Evolutionary conservation across 2,888 invertebrate genomes (phyloP), one percentile per base, ranked within the genome.

Genomic region (Xestia c-nigrum): DNA sequence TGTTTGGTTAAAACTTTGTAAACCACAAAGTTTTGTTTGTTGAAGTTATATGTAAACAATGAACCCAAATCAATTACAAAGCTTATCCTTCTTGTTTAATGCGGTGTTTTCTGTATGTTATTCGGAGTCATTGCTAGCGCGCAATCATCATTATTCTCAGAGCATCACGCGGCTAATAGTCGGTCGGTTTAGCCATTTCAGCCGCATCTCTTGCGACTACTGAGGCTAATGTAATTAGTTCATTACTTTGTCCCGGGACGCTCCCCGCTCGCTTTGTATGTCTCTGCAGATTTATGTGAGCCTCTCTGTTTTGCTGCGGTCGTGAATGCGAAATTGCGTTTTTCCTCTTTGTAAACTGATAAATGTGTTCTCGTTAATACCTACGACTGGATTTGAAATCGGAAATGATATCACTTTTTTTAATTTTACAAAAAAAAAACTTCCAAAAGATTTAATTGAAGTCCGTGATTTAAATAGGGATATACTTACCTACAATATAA

Each of bases 211-310:
- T 89, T 85, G 89, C 89, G 90, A 89, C 88, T 88, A 91, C 90
- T 90, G 91, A 91, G 90, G 92, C 93, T 95, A 96, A 96, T 96
- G 95, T 95, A 94, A 96, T 96, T 96, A 95, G 94, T 94, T 95
- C 94, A 95, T 95, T 96, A 95, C 95, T 95, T 94, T 93, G 92
- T 93, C 93, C 93, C 91, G 91, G 89, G 91, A 90, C 90, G 90
- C 88, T 90, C 91, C 90, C 89, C 91, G 87, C 89, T 87, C 91
- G 90, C 91, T 93, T 92, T 92, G 93, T 91, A 91, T 91, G 92
- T 92, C 91, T 92, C 92, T 88, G 85, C 92, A 93, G 94, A 95
- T 95, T 94, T 95, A 94, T 95, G 92, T 91, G 91, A 90, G 88
- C 89, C 91, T 89, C 89, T 87, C 92, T 93, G 91, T 93, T 93